phyloP scores from a whole-genome alignment of 2,113 vertebrate genomes.

The Reinhardtius hippoglossoides region DNA sequence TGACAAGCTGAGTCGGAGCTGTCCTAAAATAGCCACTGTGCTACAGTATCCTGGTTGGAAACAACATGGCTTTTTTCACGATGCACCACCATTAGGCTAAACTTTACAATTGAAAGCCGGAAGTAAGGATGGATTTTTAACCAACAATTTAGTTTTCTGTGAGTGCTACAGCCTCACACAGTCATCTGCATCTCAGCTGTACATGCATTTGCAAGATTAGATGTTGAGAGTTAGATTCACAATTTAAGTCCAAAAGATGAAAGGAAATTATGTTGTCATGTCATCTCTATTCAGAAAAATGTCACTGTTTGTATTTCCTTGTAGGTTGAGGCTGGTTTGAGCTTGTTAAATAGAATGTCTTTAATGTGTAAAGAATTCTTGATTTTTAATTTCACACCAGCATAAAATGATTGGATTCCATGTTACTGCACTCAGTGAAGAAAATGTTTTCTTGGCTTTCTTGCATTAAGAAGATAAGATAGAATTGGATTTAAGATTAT shows the following conservation, averaged over 20 bases:
- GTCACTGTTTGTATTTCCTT: neutral
- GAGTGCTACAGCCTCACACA: too few relatives aligned
- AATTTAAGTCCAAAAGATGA: too few relatives aligned
- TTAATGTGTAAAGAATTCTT: neutral
- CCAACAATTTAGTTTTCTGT: too few relatives aligned
- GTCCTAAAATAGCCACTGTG: neutral
- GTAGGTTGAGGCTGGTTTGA: neutral
- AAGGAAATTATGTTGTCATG: too few relatives aligned
- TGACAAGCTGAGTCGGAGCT: neutral
- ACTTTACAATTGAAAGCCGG: too few relatives aligned
- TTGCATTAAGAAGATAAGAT: too few relatives aligned
- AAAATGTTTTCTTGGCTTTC: neutral
- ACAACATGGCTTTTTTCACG: neutral
- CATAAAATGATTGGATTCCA: neutral
- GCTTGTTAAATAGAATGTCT: neutral
- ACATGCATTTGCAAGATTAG: neutral
- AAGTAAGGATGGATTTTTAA: too few relatives aligned
- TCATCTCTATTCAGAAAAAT: too few relatives aligned
- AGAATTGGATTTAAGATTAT: too few relatives aligned
- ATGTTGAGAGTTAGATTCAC: too few relatives aligned
- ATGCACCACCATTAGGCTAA: too few relatives aligned
- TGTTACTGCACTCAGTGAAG: neutral
- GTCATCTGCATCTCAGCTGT: too few relatives aligned
- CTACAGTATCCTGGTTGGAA: neutral
- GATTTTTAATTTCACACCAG: neutral